phyloP scores from a whole-genome alignment of 2,113 vertebrate genomes.

The Alosa alosa region DNA sequence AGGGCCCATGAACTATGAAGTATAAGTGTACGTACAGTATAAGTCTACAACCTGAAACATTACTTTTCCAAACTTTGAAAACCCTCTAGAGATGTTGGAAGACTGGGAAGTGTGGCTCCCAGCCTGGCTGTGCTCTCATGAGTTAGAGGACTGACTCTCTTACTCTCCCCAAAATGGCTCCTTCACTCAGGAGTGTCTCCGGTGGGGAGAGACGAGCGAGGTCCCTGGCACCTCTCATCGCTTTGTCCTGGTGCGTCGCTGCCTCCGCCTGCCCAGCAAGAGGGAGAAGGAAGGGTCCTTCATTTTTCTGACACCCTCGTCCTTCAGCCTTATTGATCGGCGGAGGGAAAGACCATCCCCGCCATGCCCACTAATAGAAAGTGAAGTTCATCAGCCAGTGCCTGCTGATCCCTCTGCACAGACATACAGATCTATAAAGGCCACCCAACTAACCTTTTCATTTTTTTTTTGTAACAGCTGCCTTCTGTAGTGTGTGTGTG shows the following conservation, averaged over 20 bases:
- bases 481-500: constrained; percentile 26
- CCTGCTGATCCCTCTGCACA: constrained; percentile 55
- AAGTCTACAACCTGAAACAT: background rate
- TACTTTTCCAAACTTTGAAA: background rate
- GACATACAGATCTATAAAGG: constrained; percentile 68
- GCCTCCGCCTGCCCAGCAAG: constrained; percentile 42
- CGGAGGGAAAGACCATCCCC: constrained; percentile 55
- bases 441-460: constrained; percentile 68
- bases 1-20: no score
- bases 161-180: constrained; percentile 47
- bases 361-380: constrained; percentile 71
- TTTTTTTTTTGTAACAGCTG: constrained; percentile 40
- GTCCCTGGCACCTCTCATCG: constrained; percentile 42
- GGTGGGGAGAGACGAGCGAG: constrained; percentile 32
- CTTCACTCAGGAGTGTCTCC: constrained; percentile 53
- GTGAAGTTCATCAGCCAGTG: constrained; percentile 71
- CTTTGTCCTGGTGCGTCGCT: constrained; percentile 29
- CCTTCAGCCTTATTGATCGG: constrained; percentile 77
- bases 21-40: background rate
- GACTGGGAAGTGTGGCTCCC: background rate
- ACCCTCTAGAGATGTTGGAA: background rate
- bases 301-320: constrained; percentile 75
- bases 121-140: background rate
- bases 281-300: constrained; percentile 57
- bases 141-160: background rate